These are phyloP conservation scores for Conchocele bisecta DNA, from an alignment of 2,888 invertebrate genomes.

Conservation along the genomic window DNA sequence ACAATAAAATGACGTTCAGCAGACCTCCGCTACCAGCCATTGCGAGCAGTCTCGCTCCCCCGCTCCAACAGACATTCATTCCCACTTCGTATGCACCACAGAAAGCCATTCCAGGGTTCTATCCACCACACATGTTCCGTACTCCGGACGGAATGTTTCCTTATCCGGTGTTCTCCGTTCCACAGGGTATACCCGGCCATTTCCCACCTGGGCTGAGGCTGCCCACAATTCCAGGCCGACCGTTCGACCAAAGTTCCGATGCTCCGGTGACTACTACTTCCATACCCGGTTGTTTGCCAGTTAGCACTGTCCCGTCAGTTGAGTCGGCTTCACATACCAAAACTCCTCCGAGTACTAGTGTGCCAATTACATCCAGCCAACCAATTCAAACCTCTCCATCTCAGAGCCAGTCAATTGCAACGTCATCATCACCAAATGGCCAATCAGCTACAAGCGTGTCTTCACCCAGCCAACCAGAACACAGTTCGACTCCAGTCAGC, in stretches of 20 bases:
- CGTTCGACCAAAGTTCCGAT: slow-evolving; percentile 5
- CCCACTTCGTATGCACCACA: slow-evolving; percentile 41
- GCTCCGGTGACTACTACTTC: no score
- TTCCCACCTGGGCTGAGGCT: slow-evolving; percentile 20
- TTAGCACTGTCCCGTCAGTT: no score
- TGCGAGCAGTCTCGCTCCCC: slow-evolving; percentile 44
- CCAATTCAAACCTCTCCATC: slow-evolving; percentile 9
- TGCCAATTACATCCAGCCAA: neutral
- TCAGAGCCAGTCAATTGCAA: slow-evolving; percentile 19
- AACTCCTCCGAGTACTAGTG: neutral
- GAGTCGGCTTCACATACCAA: no score
- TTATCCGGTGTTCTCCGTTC: slow-evolving; percentile 53
- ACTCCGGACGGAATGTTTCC: slow-evolving; percentile 48
- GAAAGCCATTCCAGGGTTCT: slow-evolving; percentile 65
- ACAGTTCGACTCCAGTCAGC: slow-evolving; percentile 49
- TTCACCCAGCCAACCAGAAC: slow-evolving; percentile 52
- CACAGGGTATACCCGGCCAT: slow-evolving; percentile 33
- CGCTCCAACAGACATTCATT: slow-evolving; percentile 52
- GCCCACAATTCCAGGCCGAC: neutral
- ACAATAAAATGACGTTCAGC: slow-evolving; percentile 23
- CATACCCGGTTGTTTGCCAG: no score
- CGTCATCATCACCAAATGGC: slow-evolving; percentile 16
- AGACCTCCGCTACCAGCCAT: slow-evolving; percentile 34
- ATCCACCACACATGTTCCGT: slow-evolving; percentile 64
- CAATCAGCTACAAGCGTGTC: slow-evolving; percentile 45